Evolutionary conservation across 2,888 invertebrate genomes (phyloP), one percentile per base, ranked within the genome.

Genomic region (Pheosia gnoma): DNA sequence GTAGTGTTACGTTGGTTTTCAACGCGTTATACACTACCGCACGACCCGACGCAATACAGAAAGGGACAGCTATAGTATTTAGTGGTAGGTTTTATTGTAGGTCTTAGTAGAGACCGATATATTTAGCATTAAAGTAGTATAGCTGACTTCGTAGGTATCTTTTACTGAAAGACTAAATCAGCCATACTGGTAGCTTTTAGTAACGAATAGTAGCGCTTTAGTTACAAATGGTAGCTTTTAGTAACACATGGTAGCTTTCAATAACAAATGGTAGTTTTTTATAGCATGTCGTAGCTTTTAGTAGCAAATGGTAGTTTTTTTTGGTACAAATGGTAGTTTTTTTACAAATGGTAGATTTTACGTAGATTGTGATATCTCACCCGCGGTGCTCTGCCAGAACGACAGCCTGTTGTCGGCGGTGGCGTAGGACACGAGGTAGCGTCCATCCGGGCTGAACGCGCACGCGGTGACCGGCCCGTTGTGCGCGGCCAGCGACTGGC

Each of bases 381-480:
- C 97, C 84, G 98, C 95, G 65, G 96, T 96, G 72, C 98, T 99
- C 95, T 99, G 99, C 99, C 99, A 99, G 93, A 99, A 99, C 74
- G 97, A 98, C 60, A 99, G 95, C 73, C 98, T 96, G 89, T 99
- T 98, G 88, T 99, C 99, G 8, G 95, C 94, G 75, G 98, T 97
- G 54, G 98, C 98, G 91, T 99, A 99, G 41, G 99, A 98, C 54
- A 98, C 99, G 71, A 99, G 95, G 88, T 97, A 98, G 81, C 99
- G 98, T 25, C 99, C 99, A 91, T 99, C 99, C 0, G 99, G 98
- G 71, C 98, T 98, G 94, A 99, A 99, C 49, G 98, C 97, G 82
- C 97, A 95, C 0, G 99, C 99, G 1, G 99, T 98, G 37, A 99
- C 97, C 0, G 98, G 95, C 13, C 97, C 96, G 60, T 95, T 95